phyloP scores from a whole-genome alignment of 2,113 vertebrate genomes.

The Tiliqua scincoides region DNA sequence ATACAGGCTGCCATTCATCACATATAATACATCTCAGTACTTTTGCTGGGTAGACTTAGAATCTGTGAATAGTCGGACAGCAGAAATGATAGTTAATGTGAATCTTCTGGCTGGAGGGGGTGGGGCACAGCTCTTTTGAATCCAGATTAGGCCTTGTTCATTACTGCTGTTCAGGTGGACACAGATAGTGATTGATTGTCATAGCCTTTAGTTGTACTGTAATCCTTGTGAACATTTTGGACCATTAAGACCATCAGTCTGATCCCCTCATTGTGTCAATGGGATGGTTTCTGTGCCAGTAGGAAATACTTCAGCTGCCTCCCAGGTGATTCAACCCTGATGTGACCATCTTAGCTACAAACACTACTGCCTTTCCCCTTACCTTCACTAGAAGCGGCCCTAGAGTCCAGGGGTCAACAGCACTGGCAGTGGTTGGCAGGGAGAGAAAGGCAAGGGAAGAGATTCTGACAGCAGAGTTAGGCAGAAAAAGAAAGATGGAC shows the following conservation, averaged over 20 bases:
- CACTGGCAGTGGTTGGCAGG: neutral
- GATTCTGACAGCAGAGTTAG: neutral
- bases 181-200: neutral
- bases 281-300: neutral
- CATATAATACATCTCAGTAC: neutral
- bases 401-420: neutral
- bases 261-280: neutral
- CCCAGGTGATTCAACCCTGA: neutral
- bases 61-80: neutral
- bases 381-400: neutral
- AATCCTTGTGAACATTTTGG: neutral
- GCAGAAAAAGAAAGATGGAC: neutral
- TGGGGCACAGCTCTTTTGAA: too few species aligned
- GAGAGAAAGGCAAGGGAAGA: neutral
- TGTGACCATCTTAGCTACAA: neutral
- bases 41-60: neutral
- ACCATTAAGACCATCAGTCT: neutral
- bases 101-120: neutral
- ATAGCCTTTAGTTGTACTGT: too few species aligned
- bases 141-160: neutral
- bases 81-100: neutral
- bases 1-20: accelerated
- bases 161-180: neutral
- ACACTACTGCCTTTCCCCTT: neutral
- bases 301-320: neutral